phyloP scores from a whole-genome alignment of 2,113 vertebrate species.

The Myiopsitta monachus region DNA sequence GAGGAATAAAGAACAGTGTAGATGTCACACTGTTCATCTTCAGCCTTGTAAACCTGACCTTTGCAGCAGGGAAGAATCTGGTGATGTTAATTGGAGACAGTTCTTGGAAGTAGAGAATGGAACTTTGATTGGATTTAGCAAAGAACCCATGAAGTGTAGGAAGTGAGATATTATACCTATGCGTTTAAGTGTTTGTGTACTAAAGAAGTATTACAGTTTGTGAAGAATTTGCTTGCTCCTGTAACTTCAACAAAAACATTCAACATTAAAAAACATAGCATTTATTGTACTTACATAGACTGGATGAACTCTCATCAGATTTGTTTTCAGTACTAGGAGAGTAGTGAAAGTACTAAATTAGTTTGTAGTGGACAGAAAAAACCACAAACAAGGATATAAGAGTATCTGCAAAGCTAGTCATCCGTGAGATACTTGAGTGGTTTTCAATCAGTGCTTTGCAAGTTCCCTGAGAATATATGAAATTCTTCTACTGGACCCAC shows the following conservation, averaged over 20 bases:
- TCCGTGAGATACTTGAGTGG: not conserved
- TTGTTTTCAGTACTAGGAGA: not conserved
- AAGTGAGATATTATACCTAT: not conserved
- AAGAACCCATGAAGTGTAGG: not conserved
- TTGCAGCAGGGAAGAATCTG: not conserved
- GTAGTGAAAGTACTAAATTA: not conserved
- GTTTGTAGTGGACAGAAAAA: not conserved
- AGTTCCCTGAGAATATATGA: not conserved
- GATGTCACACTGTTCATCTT: not conserved
- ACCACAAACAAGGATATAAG: not conserved
- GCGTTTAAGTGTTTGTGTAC: not conserved
- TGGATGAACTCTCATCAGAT: not conserved
- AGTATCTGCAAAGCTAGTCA: not conserved
- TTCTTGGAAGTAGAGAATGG: not conserved
- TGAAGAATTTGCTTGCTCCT: not conserved
- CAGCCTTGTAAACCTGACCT: not conserved
- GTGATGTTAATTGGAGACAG: not conserved
- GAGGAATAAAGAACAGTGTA: not conserved
- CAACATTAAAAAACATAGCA: not conserved
- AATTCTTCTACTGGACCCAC: not conserved
- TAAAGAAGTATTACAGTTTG: not conserved
- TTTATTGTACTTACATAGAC: not conserved
- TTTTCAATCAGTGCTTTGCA: not conserved
- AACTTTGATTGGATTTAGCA: not conserved
- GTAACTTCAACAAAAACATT: not conserved